phyloP scores from a whole-genome alignment of 1,140 invertebrate genomes.

The Pseudomyrmex flavicornis region DNA sequence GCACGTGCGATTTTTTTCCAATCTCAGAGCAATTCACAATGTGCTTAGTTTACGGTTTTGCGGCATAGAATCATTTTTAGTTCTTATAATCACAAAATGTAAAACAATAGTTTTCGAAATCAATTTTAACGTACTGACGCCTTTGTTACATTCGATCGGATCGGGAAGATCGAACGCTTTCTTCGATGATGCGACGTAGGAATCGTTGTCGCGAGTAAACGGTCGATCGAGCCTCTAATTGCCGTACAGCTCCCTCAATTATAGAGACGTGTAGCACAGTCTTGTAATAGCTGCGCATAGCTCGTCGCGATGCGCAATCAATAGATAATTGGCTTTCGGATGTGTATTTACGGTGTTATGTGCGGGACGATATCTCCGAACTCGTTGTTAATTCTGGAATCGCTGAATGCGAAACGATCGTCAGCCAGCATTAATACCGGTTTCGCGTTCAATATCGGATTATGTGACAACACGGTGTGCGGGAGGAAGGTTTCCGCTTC shows the following conservation, averaged over 20 bases:
- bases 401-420: slow-evolving; percentile 5
- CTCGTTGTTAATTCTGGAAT: slow-evolving; percentile 27
- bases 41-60: too few species aligned
- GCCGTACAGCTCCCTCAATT: slow-evolving; percentile 37
- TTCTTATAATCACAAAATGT: too few species aligned
- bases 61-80: too few species aligned
- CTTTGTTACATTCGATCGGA: background rate
- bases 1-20: too few species aligned
- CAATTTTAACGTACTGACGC: slow-evolving; percentile 1
- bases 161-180: slow-evolving; percentile 1
- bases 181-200: slow-evolving; percentile 1
- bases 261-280: slow-evolving; percentile 6
- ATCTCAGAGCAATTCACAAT: too few species aligned
- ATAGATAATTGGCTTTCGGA: slow-evolving; percentile 56
- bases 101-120: background rate
- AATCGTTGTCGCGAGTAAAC: slow-evolving; percentile 47
- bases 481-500: background rate
- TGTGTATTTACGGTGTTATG: background rate
- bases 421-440: background rate
- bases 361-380: background rate
- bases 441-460: slow-evolving; percentile 7
- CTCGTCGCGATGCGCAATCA: slow-evolving; percentile 11
- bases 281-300: slow-evolving; percentile 19
- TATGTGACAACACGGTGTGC: background rate
- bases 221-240: slow-evolving; percentile 34